Conservation (phyloP, 2,797 vertebrate genomes). For the Tokudaia muenninki region DNA sequence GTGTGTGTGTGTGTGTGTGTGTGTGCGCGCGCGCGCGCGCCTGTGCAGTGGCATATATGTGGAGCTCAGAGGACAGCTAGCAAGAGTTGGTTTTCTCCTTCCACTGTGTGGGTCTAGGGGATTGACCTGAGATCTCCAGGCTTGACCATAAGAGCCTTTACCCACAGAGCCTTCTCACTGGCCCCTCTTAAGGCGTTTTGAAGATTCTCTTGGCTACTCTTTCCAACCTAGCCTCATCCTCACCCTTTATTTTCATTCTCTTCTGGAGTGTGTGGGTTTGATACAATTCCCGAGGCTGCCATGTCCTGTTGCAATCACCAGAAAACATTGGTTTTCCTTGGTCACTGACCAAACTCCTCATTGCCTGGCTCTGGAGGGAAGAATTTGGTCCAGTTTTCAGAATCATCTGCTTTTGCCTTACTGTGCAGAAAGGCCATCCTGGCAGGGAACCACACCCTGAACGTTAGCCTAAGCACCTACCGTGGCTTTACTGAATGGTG, state of each 20-base stretch:
- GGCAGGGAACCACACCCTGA: conserved; percentile 12
- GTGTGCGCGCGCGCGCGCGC: too few relatives aligned
- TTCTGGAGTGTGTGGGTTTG: background rate
- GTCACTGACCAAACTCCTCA: conserved; percentile 28
- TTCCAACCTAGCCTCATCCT: background rate
- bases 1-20: background rate
- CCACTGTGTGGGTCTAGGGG: background rate
- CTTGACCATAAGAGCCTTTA: too few relatives aligned
- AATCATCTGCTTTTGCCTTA: conserved; percentile 11
- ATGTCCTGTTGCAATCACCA: conserved; percentile 1
- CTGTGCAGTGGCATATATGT: background rate
- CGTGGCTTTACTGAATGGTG: conserved; percentile 47
- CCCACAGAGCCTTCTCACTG: background rate
- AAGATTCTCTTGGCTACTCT: background rate
- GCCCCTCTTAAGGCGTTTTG: background rate
- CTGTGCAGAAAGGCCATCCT: background rate
- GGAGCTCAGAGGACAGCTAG: background rate
- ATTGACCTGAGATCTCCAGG: too few relatives aligned
- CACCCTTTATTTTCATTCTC: background rate
- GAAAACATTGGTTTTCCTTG: conserved; percentile 44
- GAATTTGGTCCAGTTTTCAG: conserved; percentile 52
- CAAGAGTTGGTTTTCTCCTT: background rate
- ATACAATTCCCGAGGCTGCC: background rate
- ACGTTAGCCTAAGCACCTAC: background rate
- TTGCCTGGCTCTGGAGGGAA: conserved; percentile 52